Evolutionary conservation across 2,797 vertebrate genomes (phyloP).

Genomic region (Acestrorhynchus altus): DNA sequence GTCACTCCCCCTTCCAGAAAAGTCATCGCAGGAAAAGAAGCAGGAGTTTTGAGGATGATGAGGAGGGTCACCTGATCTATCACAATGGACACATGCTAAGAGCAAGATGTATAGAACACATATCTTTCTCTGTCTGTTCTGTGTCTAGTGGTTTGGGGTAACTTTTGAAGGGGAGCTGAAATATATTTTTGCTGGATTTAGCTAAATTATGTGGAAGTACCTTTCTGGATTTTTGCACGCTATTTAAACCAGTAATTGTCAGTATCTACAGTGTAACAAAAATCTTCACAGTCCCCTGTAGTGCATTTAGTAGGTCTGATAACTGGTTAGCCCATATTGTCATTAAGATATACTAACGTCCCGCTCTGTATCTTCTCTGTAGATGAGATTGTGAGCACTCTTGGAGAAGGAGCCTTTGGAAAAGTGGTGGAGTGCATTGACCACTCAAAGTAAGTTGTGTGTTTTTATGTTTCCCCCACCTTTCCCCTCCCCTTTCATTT

Average conservation of each 20-base stretch:
- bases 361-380: constrained; percentile 65
- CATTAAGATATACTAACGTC: constrained; percentile 11
- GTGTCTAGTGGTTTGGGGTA: constrained; percentile 58
- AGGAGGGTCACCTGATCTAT: constrained; percentile 92
- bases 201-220: constrained; percentile 19
- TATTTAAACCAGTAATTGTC: background rate
- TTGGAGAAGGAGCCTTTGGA: constrained; percentile 99
- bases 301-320: constrained; percentile 13
- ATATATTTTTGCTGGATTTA: constrained; percentile 26
- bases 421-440: constrained; percentile 97
- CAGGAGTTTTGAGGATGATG: constrained; percentile 85
- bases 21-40: constrained; percentile 78
- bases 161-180: constrained; percentile 35
- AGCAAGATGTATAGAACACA: constrained; percentile 85
- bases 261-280: background rate
- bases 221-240: constrained; percentile 10
- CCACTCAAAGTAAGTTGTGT: constrained; percentile 86
- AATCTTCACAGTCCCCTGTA: constrained; percentile 8
- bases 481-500: background rate
- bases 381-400: constrained; percentile 96
- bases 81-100: constrained; percentile 89
- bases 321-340: background rate
- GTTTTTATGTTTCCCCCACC: too few relatives aligned
- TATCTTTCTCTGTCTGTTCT: constrained; percentile 67
- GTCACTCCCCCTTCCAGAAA: constrained; percentile 65